These are phyloP conservation scores for Ditylenchus weischeri DNA, from an alignment of 2,888 invertebrate species.

Conservation along the genomic window DNA sequence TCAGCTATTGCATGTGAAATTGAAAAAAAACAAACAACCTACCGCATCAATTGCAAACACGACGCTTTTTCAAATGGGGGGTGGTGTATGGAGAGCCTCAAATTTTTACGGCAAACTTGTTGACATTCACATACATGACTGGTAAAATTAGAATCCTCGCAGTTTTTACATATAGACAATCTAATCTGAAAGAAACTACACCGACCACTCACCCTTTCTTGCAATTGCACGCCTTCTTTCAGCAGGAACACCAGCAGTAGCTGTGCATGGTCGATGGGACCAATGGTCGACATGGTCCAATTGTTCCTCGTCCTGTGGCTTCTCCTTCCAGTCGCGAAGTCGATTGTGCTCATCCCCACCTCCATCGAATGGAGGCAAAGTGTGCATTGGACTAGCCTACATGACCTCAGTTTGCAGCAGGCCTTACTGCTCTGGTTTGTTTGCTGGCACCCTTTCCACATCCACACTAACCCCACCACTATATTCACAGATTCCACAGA, in stretches of 20 bases:
- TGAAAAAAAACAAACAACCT: too few relatives aligned
- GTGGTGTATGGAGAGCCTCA: too few relatives aligned
- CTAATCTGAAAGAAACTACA: too few relatives aligned
- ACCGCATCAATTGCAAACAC: too few relatives aligned
- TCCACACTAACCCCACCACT: slow-evolving; percentile 7
- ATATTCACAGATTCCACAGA: slow-evolving; percentile 34
- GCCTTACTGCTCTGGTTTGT: slow-evolving; percentile 29
- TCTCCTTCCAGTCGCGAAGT: slow-evolving; percentile 45
- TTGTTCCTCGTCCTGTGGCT: slow-evolving; percentile 52
- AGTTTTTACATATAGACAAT: too few relatives aligned
- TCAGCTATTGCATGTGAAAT: too few relatives aligned
- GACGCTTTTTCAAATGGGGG: too few relatives aligned
- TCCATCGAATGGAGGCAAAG: slow-evolving; percentile 37
- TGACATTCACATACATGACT: background rate
- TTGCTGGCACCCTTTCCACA: background rate
- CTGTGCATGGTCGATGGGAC: slow-evolving; percentile 48
- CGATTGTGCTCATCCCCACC: slow-evolving; percentile 44
- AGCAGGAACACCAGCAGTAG: slow-evolving; percentile 19
- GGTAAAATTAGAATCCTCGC: too few relatives aligned
- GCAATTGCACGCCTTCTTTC: too few relatives aligned
- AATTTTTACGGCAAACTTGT: background rate
- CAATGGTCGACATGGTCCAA: slow-evolving; percentile 51
- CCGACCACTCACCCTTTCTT: too few relatives aligned
- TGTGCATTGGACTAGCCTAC: slow-evolving; percentile 49
- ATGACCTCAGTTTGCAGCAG: slow-evolving; percentile 46